A percentile compares a stretch with the other conserved stretches of the same genome.
These are phyloP conservation scores for Lithosia quadra DNA, from an alignment of 2,888 invertebrate genomes.

Conservation along the genomic window DNA sequence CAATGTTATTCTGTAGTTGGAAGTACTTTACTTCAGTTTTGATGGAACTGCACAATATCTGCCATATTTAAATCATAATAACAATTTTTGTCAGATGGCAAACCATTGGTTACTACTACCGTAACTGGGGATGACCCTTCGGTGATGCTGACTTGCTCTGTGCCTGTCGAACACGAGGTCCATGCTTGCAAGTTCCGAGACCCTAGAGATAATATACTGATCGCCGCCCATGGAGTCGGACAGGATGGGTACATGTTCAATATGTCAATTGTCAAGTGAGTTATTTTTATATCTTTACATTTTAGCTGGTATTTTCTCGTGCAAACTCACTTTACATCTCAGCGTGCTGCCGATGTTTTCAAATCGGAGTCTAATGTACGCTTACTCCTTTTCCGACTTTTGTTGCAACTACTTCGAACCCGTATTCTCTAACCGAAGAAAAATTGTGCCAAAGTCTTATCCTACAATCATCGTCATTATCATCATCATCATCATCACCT, in stretches of 20 bases:
- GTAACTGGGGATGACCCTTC: slow-evolving; percentile 55
- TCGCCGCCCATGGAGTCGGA: slow-evolving; percentile 67
- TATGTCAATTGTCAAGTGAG: slow-evolving; percentile 59
- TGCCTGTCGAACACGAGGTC: slow-evolving; percentile 54
- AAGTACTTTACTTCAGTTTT: no score
- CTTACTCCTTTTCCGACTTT: no score
- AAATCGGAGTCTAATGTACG: no score
- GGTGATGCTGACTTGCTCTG: slow-evolving; percentile 64
- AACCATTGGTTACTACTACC: slow-evolving; percentile 57
- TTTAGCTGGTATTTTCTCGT: background rate
- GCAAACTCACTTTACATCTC: background rate
- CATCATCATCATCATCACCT: no score
- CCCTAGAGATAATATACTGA: slow-evolving; percentile 63
- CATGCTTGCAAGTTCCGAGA: slow-evolving; percentile 72
- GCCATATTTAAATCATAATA: background rate
- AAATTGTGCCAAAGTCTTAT: no score
- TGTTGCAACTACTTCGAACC: no score
- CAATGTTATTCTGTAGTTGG: background rate
- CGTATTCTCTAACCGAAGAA: no score
- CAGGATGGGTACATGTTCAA: slow-evolving; percentile 66
- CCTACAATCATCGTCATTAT: no score
- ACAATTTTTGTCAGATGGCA: slow-evolving; percentile 56
- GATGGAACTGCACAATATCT: no score
- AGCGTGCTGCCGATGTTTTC: no score
- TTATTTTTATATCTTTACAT: background rate